A percentile compares a stretch with the other conserved stretches of the same genome.
These are phyloP conservation scores for Adelognathus sp. DNA, from an alignment of 2,888 invertebrate genomes.

Conservation along the genomic window DNA sequence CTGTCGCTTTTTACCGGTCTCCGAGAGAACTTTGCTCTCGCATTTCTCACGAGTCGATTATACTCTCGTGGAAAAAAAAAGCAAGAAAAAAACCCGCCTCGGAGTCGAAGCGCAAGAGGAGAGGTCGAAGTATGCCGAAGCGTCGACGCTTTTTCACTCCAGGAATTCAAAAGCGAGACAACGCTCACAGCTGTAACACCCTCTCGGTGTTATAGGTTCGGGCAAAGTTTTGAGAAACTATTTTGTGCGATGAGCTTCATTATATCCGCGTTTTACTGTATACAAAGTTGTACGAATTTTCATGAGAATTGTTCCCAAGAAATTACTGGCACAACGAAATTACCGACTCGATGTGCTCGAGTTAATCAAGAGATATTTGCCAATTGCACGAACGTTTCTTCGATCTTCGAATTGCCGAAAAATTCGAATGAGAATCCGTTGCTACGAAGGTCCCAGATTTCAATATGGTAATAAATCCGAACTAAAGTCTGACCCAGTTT, in stretches of 20 bases:
- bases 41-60: neutral
- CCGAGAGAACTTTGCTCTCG: neutral
- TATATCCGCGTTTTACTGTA: neutral
- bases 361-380: neutral
- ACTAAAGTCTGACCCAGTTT: neutral
- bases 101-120: neutral
- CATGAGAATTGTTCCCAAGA: neutral
- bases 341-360: neutral
- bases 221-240: conserved; percentile 12
- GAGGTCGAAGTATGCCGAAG: neutral
- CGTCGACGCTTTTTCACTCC: neutral
- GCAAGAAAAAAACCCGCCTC: neutral
- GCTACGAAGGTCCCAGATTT: neutral
- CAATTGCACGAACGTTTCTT: neutral
- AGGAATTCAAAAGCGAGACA: neutral
- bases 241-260: neutral
- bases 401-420: neutral
- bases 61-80: neutral
- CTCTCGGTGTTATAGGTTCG: neutral
- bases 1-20: neutral
- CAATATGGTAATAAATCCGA: conserved; percentile 14
- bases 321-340: neutral
- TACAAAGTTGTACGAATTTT: neutral
- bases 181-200: neutral
- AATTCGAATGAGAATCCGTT: neutral